These are phyloP conservation scores for Rhinogobius similis DNA, from an alignment of 2,113 vertebrate species.

Conservation along the genomic window DNA sequence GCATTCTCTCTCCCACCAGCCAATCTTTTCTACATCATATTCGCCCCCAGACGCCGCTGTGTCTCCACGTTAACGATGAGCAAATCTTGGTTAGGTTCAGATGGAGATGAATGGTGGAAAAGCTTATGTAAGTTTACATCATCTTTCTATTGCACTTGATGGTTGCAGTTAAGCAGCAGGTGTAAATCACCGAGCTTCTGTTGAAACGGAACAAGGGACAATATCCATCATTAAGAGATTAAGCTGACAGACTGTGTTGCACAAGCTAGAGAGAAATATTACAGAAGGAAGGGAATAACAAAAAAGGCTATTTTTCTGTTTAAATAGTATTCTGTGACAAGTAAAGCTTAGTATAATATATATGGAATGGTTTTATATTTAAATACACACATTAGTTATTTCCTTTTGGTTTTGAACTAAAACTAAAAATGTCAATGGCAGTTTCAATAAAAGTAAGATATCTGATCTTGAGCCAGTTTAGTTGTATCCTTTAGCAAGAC, in stretches of 20 bases:
- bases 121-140: background rate
- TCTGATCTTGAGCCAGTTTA: no score
- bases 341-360: background rate
- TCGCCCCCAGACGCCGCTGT: background rate
- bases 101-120: slow-evolving; percentile 4
- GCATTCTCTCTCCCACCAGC: background rate
- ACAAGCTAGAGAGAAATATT: background rate
- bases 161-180: background rate
- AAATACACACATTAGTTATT: background rate
- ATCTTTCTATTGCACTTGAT: background rate
- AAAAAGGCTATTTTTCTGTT: background rate
- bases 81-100: background rate
- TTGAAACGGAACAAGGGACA: background rate
- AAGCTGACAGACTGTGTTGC: background rate
- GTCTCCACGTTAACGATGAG: background rate
- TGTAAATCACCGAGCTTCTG: background rate
- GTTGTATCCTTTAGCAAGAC: background rate
- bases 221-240: background rate
- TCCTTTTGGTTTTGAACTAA: background rate
- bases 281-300: background rate
- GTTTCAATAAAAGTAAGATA: background rate
- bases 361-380: background rate
- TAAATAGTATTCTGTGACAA: background rate
- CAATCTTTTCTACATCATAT: slow-evolving; percentile 3
- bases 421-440: no score